phyloP scores from a whole-genome alignment of 2,888 invertebrate species.

The Dryadula phaetusa region DNA sequence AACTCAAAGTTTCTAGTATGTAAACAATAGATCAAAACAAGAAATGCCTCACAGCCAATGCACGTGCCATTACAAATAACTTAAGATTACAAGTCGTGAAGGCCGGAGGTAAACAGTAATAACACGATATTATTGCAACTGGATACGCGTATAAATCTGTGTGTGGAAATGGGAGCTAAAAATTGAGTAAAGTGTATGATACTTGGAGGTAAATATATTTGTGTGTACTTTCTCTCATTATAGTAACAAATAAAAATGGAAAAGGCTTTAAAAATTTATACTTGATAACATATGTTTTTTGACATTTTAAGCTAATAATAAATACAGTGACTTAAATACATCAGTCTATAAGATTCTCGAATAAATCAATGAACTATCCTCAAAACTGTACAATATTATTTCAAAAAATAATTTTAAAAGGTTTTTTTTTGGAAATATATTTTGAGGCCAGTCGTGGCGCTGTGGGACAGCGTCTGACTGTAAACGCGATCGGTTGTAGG shows the following conservation, averaged over 20 bases:
- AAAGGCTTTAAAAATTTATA: too few relatives aligned
- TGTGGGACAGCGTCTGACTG: too few relatives aligned
- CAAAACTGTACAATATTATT: too few relatives aligned
- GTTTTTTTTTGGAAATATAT: too few relatives aligned
- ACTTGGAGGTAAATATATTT: background rate
- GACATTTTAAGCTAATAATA: too few relatives aligned
- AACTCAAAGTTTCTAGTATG: background rate
- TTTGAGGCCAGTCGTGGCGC: too few relatives aligned
- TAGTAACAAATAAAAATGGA: background rate
- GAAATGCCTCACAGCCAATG: constrained; percentile 42
- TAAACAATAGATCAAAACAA: constrained; percentile 26
- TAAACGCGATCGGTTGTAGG: too few relatives aligned
- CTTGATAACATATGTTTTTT: too few relatives aligned
- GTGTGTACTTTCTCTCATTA: background rate
- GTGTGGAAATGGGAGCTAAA: constrained; percentile 4
- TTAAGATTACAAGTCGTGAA: constrained; percentile 78
- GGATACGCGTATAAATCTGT: constrained; percentile 54
- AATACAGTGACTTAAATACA: too few relatives aligned
- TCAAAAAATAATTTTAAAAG: too few relatives aligned
- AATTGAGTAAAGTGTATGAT: background rate
- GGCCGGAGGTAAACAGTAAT: constrained; percentile 78
- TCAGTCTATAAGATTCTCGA: too few relatives aligned
- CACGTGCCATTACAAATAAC: constrained; percentile 73
- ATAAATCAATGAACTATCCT: too few relatives aligned
- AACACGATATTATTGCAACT: constrained; percentile 72